Evolutionary conservation across 1,140 invertebrate species (phyloP).

Genomic region (Pinna nobilis): DNA sequence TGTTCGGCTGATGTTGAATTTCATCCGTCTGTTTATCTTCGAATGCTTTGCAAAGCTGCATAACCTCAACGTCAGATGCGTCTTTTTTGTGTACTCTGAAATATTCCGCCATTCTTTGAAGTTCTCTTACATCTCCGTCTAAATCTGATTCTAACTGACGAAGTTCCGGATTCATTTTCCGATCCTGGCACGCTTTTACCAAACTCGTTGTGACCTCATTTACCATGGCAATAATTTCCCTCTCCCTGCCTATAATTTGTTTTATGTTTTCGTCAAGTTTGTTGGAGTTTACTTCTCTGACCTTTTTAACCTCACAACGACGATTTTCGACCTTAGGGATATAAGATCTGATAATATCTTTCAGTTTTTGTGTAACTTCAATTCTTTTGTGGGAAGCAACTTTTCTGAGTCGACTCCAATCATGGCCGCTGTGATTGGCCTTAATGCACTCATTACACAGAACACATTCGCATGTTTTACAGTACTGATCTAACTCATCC

Average conservation of each 20-base stretch:
- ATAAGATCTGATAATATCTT: slow-evolving; percentile 3
- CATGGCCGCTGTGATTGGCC: slow-evolving; percentile 4
- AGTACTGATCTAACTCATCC: slow-evolving; percentile 18
- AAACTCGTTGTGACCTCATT: not conserved
- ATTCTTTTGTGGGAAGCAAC: not conserved
- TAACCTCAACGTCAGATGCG: no score
- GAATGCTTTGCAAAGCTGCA: no score
- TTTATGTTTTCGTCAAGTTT: not conserved
- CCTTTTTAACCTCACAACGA: not conserved
- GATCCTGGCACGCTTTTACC: no score
- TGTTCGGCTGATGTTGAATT: no score
- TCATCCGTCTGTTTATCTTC: no score
- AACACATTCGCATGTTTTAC: slow-evolving; percentile 3
- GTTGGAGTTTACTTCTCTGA: not conserved
- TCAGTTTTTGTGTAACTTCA: slow-evolving; percentile 1
- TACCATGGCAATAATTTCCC: not conserved
- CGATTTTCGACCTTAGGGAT: not conserved
- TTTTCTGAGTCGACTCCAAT: slow-evolving; percentile 12
- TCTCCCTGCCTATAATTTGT: slow-evolving; percentile 3
- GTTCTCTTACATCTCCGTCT: no score
- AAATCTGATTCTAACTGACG: no score
- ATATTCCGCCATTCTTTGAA: no score
- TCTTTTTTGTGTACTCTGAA: no score
- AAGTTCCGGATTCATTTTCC: no score
- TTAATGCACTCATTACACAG: slow-evolving; percentile 18